Evolutionary conservation across 2,797 vertebrate species (phyloP).

Genomic region (Coregonus ussuriensis): DNA sequence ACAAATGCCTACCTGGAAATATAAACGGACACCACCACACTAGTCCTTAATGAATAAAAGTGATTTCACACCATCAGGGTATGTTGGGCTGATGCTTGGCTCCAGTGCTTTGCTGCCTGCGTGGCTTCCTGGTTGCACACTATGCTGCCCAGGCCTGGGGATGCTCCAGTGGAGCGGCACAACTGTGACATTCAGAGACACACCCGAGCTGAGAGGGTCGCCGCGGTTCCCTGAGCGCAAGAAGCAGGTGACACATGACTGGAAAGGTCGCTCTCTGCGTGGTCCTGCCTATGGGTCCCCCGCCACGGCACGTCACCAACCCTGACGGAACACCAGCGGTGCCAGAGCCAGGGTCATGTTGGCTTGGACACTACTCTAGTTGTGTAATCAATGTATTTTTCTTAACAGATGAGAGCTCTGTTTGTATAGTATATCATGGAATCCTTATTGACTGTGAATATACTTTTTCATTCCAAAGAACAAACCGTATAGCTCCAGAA

Average conservation of each 20-base stretch:
- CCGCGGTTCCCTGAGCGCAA: slow-evolving; percentile 34
- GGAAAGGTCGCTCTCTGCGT: slow-evolving; percentile 63
- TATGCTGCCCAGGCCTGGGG: not conserved
- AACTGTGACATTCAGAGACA: slow-evolving; percentile 48
- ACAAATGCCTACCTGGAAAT: slow-evolving; percentile 8
- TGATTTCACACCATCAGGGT: not conserved
- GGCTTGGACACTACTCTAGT: slow-evolving; percentile 1
- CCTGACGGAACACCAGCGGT: not conserved
- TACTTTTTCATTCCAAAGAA: no score
- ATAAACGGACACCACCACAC: not conserved
- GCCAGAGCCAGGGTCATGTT: not conserved
- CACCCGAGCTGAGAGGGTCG: slow-evolving; percentile 40
- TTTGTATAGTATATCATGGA: not conserved
- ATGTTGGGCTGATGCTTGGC: not conserved
- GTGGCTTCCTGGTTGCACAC: not conserved
- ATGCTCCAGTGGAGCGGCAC: slow-evolving; percentile 44
- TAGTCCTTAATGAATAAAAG: not conserved
- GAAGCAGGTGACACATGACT: slow-evolving; percentile 60
- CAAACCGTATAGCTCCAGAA: no score
- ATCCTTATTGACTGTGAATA: no score
- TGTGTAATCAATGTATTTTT: not conserved
- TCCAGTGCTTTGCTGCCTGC: not conserved
- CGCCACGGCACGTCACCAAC: not conserved
- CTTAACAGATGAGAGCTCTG: not conserved
- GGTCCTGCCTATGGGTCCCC: slow-evolving; percentile 41